Percentiles rank a stretch among this genome's conserved stretches.
Evolutionary conservation across 1,140 invertebrate genomes (phyloP).

Genomic region (Drosophila aff.): DNA sequence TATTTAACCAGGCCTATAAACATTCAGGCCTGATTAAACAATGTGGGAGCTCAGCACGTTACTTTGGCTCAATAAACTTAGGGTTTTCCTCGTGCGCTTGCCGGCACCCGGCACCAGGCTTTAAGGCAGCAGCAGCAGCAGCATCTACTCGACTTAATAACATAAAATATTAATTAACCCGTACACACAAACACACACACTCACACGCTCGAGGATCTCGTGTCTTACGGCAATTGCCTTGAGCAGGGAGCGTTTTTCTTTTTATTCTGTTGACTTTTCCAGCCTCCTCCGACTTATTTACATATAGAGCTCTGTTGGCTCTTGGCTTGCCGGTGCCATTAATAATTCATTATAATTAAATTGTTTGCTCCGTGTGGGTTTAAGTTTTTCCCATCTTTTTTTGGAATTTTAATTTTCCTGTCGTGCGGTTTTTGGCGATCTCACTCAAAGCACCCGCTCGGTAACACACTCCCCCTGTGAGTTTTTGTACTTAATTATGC

Average conservation of each 20-base stretch:
- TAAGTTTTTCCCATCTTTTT: constrained; percentile 39
- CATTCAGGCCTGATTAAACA: constrained; percentile 77
- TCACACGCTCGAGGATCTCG: constrained; percentile 37
- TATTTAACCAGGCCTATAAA: constrained; percentile 63
- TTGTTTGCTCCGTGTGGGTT: constrained; percentile 67
- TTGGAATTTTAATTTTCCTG: constrained; percentile 69
- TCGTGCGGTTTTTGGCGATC: constrained; percentile 54
- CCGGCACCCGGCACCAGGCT: constrained; percentile 1
- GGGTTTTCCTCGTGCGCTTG: constrained; percentile 10
- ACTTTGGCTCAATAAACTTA: constrained; percentile 73
- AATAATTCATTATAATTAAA: constrained; percentile 83
- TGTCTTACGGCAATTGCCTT: constrained; percentile 57
- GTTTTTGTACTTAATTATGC: constrained; percentile 72
- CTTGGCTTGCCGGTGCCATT: constrained; percentile 54
- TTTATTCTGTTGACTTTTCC: constrained; percentile 37
- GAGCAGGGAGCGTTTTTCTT: constrained; percentile 17
- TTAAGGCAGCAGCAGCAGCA: constrained; percentile 18
- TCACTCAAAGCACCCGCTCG: constrained; percentile 15
- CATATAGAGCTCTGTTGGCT: constrained; percentile 49
- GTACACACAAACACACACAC: constrained; percentile 38
- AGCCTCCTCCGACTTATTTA: constrained; percentile 34
- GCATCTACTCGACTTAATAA: constrained; percentile 67
- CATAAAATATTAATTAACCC: constrained; percentile 82
- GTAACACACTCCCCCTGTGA: constrained; percentile 7
- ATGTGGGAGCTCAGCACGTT: constrained; percentile 33